phyloP scores from a whole-genome alignment of 2,888 invertebrate species.

The Carcina quercana region DNA sequence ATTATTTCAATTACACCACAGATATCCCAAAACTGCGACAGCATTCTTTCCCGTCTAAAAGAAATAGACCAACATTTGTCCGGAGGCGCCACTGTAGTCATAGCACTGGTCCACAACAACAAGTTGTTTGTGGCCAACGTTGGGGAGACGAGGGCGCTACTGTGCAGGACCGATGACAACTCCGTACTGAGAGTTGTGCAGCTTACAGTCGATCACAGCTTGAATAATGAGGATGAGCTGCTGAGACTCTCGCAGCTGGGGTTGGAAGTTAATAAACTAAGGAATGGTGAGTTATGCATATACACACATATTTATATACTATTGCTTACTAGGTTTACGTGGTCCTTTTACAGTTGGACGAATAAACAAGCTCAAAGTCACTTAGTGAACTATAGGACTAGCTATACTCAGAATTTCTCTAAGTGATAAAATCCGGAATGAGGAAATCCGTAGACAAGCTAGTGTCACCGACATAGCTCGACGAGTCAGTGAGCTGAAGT shows the following conservation, averaged over 20 bases:
- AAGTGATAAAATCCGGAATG: too few relatives aligned
- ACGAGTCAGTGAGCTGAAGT: too few relatives aligned
- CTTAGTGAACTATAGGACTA: too few relatives aligned
- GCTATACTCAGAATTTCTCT: too few relatives aligned
- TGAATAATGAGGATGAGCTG: slow-evolving; percentile 89
- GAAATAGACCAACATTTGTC: slow-evolving; percentile 85
- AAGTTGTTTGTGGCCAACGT: slow-evolving; percentile 92
- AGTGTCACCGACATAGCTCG: too few relatives aligned
- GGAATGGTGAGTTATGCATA: slow-evolving; percentile 76
- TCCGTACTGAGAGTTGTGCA: slow-evolving; percentile 82
- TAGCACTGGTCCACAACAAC: slow-evolving; percentile 84
- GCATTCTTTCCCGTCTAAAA: slow-evolving; percentile 78
- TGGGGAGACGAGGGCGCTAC: slow-evolving; percentile 85
- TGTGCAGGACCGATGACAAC: slow-evolving; percentile 86
- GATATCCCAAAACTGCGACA: slow-evolving; percentile 62
- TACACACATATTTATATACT: too few relatives aligned
- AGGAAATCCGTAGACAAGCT: too few relatives aligned
- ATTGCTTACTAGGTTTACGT: too few relatives aligned
- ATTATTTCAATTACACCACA: slow-evolving; percentile 26
- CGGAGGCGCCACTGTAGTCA: slow-evolving; percentile 88
- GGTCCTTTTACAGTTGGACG: too few relatives aligned
- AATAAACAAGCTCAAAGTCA: neutral
- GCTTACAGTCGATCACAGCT: slow-evolving; percentile 88
- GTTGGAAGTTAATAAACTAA: slow-evolving; percentile 79
- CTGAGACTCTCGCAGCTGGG: slow-evolving; percentile 84